Percentiles rank a stretch among this genome's conserved stretches.
These are phyloP conservation scores for Spatulosminthurus flaviceps DNA, from an alignment of 2,888 invertebrate species.

Conservation along the genomic window DNA sequence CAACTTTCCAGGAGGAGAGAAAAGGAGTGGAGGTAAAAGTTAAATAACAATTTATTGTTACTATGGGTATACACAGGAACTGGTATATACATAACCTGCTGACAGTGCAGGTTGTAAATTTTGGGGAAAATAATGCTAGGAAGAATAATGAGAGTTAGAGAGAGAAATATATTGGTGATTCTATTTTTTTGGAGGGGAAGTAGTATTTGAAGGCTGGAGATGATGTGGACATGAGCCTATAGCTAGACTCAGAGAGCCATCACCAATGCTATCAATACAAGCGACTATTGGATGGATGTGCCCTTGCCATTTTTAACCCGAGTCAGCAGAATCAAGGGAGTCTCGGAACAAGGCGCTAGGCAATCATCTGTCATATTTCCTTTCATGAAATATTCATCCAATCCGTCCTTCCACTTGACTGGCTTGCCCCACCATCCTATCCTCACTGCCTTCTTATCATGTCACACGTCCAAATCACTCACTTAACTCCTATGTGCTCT, in stretches of 20 bases:
- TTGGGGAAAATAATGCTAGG: no score
- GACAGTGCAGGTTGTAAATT: no score
- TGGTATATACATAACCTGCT: no score
- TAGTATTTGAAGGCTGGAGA: no score
- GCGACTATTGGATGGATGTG: not conserved
- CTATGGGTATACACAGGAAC: no score
- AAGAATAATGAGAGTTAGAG: no score
- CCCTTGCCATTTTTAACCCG: not conserved
- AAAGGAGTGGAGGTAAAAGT: no score
- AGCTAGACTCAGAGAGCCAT: not conserved
- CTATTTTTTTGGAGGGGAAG: no score
- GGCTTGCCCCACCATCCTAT: not conserved
- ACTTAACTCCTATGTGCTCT: slow-evolving; percentile 6
- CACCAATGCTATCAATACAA: not conserved
- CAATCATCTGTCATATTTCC: slow-evolving; percentile 50
- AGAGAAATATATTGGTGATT: no score
- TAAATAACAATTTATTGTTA: no score
- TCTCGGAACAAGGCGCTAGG: slow-evolving; percentile 36
- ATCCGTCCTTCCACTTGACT: slow-evolving; percentile 8
- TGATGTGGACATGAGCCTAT: no score
- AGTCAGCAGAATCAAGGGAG: not conserved
- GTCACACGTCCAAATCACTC: not conserved
- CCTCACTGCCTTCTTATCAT: slow-evolving; percentile 10
- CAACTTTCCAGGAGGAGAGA: no score
- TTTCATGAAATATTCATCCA: slow-evolving; percentile 51